Evolutionary conservation across 2,797 vertebrate species (phyloP).

Genomic region (Cynopterus sphinx): DNA sequence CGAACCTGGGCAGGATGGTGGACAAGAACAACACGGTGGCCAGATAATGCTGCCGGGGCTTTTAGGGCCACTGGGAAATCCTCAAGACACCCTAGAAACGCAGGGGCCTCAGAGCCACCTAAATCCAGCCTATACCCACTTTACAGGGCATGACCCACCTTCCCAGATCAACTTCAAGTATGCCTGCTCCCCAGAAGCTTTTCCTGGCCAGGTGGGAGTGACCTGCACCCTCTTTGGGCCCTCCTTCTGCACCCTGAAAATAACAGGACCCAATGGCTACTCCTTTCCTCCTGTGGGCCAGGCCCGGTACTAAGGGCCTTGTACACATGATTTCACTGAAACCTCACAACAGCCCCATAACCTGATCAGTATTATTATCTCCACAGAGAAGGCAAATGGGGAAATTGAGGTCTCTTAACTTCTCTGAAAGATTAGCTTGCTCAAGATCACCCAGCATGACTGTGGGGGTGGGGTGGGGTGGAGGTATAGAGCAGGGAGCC

Average conservation of each 20-base stretch:
- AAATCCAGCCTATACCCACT: background rate
- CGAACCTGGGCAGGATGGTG: background rate
- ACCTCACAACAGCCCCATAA: background rate
- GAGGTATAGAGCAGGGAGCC: background rate
- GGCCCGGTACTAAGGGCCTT: background rate
- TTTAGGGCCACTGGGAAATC: background rate
- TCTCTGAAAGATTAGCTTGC: background rate
- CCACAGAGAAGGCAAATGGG: background rate
- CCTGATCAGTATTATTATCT: too few relatives aligned
- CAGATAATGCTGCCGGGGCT: background rate
- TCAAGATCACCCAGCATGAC: background rate
- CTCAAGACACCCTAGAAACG: fast-evolving
- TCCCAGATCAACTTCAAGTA: background rate
- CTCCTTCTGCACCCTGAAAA: too few relatives aligned
- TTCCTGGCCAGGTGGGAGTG: background rate
- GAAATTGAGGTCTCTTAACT: background rate
- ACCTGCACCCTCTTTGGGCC: too few relatives aligned
- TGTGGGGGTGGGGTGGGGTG: background rate
- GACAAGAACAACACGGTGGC: background rate
- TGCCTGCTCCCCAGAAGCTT: background rate
- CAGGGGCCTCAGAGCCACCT: background rate
- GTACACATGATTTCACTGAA: background rate
- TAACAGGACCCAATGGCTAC: background rate
- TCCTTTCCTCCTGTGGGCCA: background rate
- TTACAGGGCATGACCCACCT: background rate